phyloP scores from a whole-genome alignment of 2,797 vertebrate species.

The Coregonus ussuriensis region DNA sequence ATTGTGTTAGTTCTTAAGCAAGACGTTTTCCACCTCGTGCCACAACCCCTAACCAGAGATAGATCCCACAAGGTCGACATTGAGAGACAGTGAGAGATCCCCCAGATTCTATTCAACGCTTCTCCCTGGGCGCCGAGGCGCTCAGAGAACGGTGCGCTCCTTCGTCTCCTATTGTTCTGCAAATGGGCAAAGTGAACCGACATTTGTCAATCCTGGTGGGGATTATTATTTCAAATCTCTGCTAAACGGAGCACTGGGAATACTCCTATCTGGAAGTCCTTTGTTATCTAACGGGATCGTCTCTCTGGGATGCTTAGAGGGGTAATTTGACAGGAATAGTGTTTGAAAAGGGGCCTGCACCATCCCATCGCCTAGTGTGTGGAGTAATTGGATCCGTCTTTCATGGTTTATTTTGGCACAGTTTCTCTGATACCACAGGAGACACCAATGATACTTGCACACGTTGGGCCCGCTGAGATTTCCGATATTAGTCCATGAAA shows the following conservation, averaged over 20 bases:
- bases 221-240: slow-evolving; percentile 68
- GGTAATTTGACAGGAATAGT: slow-evolving; percentile 43
- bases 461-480: slow-evolving; percentile 34
- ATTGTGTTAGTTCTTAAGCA: slow-evolving; percentile 59
- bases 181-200: slow-evolving; percentile 65
- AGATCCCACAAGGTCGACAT: slow-evolving; percentile 58
- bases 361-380: slow-evolving; percentile 34
- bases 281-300: slow-evolving; percentile 54
- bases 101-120: slow-evolving; percentile 64
- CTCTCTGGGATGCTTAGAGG: slow-evolving; percentile 45
- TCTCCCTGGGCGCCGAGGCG: slow-evolving; percentile 52
- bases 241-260: slow-evolving; percentile 68
- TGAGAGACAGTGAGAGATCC: slow-evolving; percentile 32
- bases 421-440: slow-evolving; percentile 42
- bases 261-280: slow-evolving; percentile 46
- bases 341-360: slow-evolving; percentile 19
- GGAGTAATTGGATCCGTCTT: slow-evolving; percentile 53
- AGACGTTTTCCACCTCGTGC: slow-evolving; percentile 13
- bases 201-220: slow-evolving; percentile 56
- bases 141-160: slow-evolving; percentile 53
- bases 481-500: slow-evolving; percentile 32
- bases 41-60: slow-evolving; percentile 46
- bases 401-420: slow-evolving; percentile 53
- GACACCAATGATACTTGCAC: slow-evolving; percentile 46
- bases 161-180: slow-evolving; percentile 59